These are phyloP conservation scores for Catagonus wagneri DNA, from an alignment of 2,113 vertebrate genomes.

Conservation along the genomic window DNA sequence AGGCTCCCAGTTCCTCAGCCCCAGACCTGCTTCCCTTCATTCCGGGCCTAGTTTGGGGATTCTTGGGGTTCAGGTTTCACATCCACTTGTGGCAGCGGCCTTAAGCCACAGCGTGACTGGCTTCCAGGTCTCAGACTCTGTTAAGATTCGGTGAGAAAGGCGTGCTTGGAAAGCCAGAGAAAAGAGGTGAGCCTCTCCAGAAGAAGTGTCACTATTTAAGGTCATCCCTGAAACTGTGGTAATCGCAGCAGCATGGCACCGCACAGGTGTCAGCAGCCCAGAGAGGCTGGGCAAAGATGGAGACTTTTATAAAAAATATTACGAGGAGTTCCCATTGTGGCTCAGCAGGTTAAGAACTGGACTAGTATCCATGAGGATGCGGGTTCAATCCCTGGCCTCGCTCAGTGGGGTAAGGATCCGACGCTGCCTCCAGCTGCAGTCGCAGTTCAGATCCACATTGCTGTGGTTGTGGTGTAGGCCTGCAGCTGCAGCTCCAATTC, in stretches of 20 bases:
- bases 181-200: neutral
- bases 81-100: slow-evolving; percentile 9
- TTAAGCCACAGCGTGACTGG: neutral
- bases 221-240: neutral
- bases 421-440: no score
- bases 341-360: no score
- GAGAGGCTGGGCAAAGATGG: neutral
- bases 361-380: no score
- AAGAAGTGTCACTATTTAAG: neutral
- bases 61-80: slow-evolving; percentile 39
- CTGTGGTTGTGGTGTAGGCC: no score
- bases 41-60: neutral
- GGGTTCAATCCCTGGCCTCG: no score
- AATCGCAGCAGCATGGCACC: neutral
- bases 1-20: neutral
- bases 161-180: neutral
- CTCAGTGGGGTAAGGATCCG: no score
- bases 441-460: no score
- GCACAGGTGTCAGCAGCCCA: neutral
- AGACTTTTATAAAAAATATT: neutral
- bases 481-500: no score
- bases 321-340: no score
- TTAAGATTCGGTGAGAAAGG: neutral
- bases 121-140: neutral
- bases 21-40: neutral